Percentiles rank a stretch among this genome's conserved stretches.
Conservation (phyloP, 2,888 invertebrate species). For the Acheta domesticus region DNA sequence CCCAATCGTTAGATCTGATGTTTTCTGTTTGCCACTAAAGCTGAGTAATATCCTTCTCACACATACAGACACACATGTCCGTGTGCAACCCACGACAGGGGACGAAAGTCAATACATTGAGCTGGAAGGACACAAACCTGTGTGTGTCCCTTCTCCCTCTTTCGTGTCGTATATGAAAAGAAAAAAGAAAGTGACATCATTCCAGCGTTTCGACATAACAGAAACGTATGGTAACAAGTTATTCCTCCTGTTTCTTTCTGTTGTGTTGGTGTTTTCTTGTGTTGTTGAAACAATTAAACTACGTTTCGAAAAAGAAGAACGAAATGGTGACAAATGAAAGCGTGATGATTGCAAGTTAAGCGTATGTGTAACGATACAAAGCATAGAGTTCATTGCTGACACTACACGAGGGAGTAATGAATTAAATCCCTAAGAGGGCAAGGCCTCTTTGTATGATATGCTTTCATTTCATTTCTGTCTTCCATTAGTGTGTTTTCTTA, state of each 20-base stretch:
- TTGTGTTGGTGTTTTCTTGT: too few species aligned
- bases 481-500: too few species aligned
- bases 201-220: neutral
- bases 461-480: too few species aligned
- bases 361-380: too few species aligned
- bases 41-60: neutral
- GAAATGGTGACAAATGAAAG: too few species aligned
- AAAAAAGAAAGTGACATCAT: neutral
- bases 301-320: too few species aligned
- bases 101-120: slow-evolving; percentile 1
- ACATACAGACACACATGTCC: neutral
- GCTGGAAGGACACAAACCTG: neutral
- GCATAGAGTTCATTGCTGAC: too few species aligned
- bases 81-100: neutral
- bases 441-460: too few species aligned
- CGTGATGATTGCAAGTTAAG: too few species aligned
- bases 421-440: too few species aligned
- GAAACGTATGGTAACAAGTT: neutral
- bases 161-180: neutral
- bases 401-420: too few species aligned
- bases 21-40: neutral
- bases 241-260: neutral
- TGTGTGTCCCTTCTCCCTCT: neutral
- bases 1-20: neutral
- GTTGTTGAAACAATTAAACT: too few species aligned